These are phyloP conservation scores for Eunapius fragilis DNA, from an alignment of 37 sponge, comb jelly and placozoan genomes.

Conservation along the genomic window DNA sequence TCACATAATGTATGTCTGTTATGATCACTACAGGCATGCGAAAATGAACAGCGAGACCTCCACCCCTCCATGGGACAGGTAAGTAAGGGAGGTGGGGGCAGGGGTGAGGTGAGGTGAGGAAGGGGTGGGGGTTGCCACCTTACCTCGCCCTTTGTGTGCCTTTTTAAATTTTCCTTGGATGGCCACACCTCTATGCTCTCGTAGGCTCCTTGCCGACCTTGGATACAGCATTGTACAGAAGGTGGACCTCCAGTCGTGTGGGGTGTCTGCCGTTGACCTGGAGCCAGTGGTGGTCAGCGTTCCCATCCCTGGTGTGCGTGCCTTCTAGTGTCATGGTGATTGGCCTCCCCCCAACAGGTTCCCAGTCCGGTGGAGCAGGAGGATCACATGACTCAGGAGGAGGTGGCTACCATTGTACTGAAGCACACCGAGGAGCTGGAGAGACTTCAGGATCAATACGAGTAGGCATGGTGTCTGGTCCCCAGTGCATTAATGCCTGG, in stretches of 20 bases:
- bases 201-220: slow-evolving; percentile 46
- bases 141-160: neutral
- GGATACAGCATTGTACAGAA: slow-evolving; percentile 28
- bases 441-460: slow-evolving; percentile 69
- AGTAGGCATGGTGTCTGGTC: slow-evolving; percentile 46
- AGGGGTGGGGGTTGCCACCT: too few relatives aligned
- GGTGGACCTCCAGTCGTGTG: slow-evolving; percentile 35
- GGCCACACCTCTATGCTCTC: neutral
- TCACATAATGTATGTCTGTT: neutral
- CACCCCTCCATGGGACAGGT: slow-evolving; percentile 51
- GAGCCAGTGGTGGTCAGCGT: neutral
- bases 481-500: neutral
- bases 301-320: too few relatives aligned
- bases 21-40: slow-evolving; percentile 33
- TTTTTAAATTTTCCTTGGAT: too few relatives aligned
- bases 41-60: slow-evolving; percentile 38
- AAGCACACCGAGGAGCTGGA: slow-evolving; percentile 73
- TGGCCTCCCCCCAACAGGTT: neutral
- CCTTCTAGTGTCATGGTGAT: neutral
- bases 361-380: slow-evolving; percentile 14
- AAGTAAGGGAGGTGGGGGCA: neutral
- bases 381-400: slow-evolving; percentile 28
- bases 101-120: too few relatives aligned
- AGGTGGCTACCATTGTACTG: slow-evolving; percentile 45
- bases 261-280: slow-evolving; percentile 36